Evolutionary conservation across 2,888 invertebrate species (phyloP), one percentile per base, ranked within the genome.

Genomic region (Fragum whitleyi): DNA sequence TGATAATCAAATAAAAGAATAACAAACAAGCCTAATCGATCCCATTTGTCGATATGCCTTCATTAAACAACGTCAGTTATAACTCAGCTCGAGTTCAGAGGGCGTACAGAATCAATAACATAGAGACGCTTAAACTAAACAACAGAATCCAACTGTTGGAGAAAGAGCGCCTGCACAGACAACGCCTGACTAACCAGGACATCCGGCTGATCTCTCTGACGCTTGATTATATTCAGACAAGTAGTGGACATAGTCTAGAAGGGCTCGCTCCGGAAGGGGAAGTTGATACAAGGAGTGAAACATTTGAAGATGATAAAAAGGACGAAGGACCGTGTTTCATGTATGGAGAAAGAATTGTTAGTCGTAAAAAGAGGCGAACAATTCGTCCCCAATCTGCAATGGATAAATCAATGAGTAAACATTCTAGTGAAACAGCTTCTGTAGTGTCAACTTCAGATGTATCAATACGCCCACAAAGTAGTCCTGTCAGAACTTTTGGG

Each of bases 241-340:
- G 89, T 76, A 93, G 92, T 71, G 93, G 93, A 0, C 88, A 90
- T 79, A 92, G 92, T 70, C 85, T 88, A 0, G 93, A 93, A 74
- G 92, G 90, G 3, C 75, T 87, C 0, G 84, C 87, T 0, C 90
- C 91, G 1, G 83, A 85, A 14, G 59, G 77, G 0, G 79, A 71
- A 32, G 26, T 65, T 2, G 77, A 77, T n/a, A 53, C 42, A 14
- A 65, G 55, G 21, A 42, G 57, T n/a, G 79, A 82, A 7, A 85
- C 84, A n/a, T 77, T 79, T 7, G 75, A 79, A 19, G 81, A 85
- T 57, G 71, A 72, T 23, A 55, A 70, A 19, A 79, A 85, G 7
- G 81, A 87, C 14, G 77, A 81, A 14, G 87, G 83, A 14, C 90
- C 91, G 3, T 91, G 87, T 74, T 92, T 92, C 68, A 72, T 92